Base-by-base conservation (phyloP, 2,888 invertebrate species). In the Xestia rhomboidea region DNA sequence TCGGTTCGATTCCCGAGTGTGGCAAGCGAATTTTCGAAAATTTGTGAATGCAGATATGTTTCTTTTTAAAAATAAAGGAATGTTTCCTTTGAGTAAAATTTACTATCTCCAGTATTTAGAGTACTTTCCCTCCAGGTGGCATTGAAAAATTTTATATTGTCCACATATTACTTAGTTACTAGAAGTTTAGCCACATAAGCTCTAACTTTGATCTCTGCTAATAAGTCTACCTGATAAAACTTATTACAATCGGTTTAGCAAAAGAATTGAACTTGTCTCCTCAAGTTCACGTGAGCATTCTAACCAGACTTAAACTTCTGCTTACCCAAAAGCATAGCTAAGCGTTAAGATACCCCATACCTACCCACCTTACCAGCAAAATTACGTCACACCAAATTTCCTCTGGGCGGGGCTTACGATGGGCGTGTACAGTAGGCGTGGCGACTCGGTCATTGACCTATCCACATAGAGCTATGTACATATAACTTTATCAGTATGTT, bases 341-440 rank as follows among this genome's bases (percentile, higher is more conserved):
- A 79, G 64, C 68, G 44, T 79, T 63, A 83, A 79, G 64, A 54
- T 24, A 75, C 54, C 7, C 38, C 1, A 54, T 76, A 77, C 54
- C 66, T 73, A 76, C 63, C 18, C 57, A 34, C 34, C 18, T 64
- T 60, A 57, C 44, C 24, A 68, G 54, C 54, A 41, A 64, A 76
- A 90, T 90, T 89, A 91, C 90, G 89, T 89, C 84, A 91, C 72
- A 77, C 85, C 86, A 76, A 89, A 89, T 88, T 84, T 85, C 86
- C 81, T 89, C 87, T 93, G 91, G 95, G 96, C 95, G 95, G 94
- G 85, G 93, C 93, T 27, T 79, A 5, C 38, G 57, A 78, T 92
- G 84, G 95, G 95, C 95, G 95, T 94, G 93, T 79, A 74, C 30
- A 8, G 66, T 81, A 88, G 96, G 96, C 95, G 96, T 95, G 95